Base-by-base conservation (phyloP, 2,797 vertebrate genomes). In the Gymnoscopelus braueri region DNA sequence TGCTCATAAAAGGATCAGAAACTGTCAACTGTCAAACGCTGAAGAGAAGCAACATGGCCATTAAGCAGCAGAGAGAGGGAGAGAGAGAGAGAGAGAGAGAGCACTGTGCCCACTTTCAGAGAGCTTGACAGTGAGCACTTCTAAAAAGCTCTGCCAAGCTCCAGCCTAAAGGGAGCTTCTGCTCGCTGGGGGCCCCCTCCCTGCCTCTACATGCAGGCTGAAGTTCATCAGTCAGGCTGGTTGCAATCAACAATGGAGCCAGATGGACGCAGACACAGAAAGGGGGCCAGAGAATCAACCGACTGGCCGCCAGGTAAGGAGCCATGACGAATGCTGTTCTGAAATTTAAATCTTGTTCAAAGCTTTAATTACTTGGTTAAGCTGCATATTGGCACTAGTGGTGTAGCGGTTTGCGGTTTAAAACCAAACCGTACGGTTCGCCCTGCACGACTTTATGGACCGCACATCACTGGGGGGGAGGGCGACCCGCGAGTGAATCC, bases 1-100 rank as follows among this genome's bases (percentile, higher is more conserved):
- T 82, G 69, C 86, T 90, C 87, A 84, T 89, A 91, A 10, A 86
- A 83, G 84, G 83, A 91, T 90, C 87, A 89, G 85, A 87, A 89
- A 84, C 87, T 86, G 86, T 90, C 91, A 89, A 87, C 83, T 83
- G 84, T 75, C 81, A 85, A 86, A 86, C 74, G 80, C 76, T 84
- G 88, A 89, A 84, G 85, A 81, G 88, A 67, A 74, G 85, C 81
- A 79, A 75, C 77, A 66, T 68, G 87, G 87, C 90, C 90, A 91
- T 92, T 92, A 92, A 87, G 81, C 84, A 89, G 54, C 84, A 70
- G 39, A 44, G 6, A 44, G 39, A 44, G 2, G 6, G 5, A 39
- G 5, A 39, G 5, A 39, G 39, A 44, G 39, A 44, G 39, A 44
- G 39, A 44, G 39, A 44, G 39, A 44, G 87, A 88, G 84, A 79